Base-by-base conservation (phyloP, 1,140 invertebrate species). In the Daktulosphaira vitifoliae region DNA sequence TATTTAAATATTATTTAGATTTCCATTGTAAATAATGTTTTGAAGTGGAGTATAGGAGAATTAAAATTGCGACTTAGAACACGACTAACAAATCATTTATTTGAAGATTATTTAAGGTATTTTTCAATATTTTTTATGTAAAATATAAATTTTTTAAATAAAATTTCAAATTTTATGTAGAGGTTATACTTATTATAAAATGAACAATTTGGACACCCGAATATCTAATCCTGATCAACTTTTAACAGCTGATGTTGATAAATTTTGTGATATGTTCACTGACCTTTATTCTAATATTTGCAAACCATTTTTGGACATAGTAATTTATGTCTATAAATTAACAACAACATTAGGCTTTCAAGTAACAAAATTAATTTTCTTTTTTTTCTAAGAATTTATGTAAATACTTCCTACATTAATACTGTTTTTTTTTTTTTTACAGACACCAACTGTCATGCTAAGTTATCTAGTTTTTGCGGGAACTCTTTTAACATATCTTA, bases 221-320 rank as follows among this genome's bases (percentile, higher is more conserved):
- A 96, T 98, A 76, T 82, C 91, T 5, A 98, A 98, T 80, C 87
- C 93, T 16, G 96, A 98, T 78, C 96, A 98, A 74, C 78, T 68
- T 77, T 59, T 99, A 42, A 97, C 95, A 6, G 92, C 89, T 13
- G 96, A 99, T 76, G 88, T 98, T 3, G 95, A 98, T 73, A 95
- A 94, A 75, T 98, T 99, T 77, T 97, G 93, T 75, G 89, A 93
- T 70, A 90, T 91, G 67, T 84, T 96, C 64, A 89, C 92, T 9
- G 92, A 98, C 72, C 78, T 98, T 1, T 99, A 99, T 77, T 95
- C 92, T 49, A 97, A 98, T 76, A 83, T 98, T n/a, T 91, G 90
- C 69, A 99, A 99, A 78, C 96, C 96, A 0, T 72, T 96, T 5
- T 75, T 98, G 66, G 96, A 98, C 76, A 96, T 98, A 44, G 78